Evolutionary conservation across 2,888 invertebrate species (phyloP).

Genomic region (Onchidella celtica): DNA sequence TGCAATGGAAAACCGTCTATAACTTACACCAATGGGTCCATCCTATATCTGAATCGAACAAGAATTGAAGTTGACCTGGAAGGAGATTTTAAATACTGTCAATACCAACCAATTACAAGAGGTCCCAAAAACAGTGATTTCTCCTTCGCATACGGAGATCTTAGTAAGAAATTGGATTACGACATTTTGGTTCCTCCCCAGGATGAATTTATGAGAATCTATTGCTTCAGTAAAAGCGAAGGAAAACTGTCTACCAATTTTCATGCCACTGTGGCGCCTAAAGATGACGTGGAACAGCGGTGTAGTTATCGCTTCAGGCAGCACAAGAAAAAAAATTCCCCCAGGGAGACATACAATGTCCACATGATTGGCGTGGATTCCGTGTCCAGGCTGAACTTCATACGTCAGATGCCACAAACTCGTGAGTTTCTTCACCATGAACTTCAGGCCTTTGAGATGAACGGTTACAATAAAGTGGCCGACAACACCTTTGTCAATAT

Average conservation of each 20-base stretch:
- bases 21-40: slow-evolving; percentile 65
- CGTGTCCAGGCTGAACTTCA: slow-evolving; percentile 91
- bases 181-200: slow-evolving; percentile 57
- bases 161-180: slow-evolving; percentile 52
- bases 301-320: slow-evolving; percentile 49
- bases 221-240: slow-evolving; percentile 66
- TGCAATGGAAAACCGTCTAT: slow-evolving; percentile 65
- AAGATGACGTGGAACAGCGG: slow-evolving; percentile 56
- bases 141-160: slow-evolving; percentile 55
- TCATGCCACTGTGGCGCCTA: slow-evolving; percentile 70
- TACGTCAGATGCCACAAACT: slow-evolving; percentile 89
- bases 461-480: slow-evolving; percentile 95
- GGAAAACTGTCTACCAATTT: slow-evolving; percentile 71
- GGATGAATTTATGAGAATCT: slow-evolving; percentile 73
- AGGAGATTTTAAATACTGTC: slow-evolving; percentile 70
- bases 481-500: slow-evolving; percentile 97
- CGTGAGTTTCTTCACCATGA: slow-evolving; percentile 83
- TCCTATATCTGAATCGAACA: slow-evolving; percentile 63
- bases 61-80: slow-evolving; percentile 55
- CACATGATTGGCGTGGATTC: slow-evolving; percentile 92
- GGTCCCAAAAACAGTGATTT: slow-evolving; percentile 55
- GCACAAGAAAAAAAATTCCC: slow-evolving; percentile 51
- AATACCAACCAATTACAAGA: slow-evolving; percentile 68
- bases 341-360: slow-evolving; percentile 84
- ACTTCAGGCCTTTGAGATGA: slow-evolving; percentile 87